These are phyloP conservation scores for Cyprinodon diabolis DNA, from an alignment of 2,797 vertebrate genomes.

Conservation along the genomic window DNA sequence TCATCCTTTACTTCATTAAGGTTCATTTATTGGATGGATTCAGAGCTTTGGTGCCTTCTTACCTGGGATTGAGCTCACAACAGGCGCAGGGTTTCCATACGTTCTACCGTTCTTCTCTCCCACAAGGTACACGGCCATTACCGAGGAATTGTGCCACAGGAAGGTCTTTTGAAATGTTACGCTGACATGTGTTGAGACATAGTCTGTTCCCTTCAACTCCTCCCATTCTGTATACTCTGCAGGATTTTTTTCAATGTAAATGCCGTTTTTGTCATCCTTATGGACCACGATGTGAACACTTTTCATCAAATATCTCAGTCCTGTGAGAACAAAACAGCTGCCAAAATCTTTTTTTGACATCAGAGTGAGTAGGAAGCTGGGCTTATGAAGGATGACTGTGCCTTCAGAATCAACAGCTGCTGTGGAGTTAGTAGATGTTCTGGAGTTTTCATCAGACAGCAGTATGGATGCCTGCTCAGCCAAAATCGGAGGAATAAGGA, in stretches of 20 bases:
- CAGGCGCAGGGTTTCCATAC: slow-evolving; percentile 65
- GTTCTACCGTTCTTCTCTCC: rapidly evolving
- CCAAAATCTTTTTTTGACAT: slow-evolving; percentile 64
- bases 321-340: slow-evolving; percentile 49
- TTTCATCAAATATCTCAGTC: too few relatives aligned
- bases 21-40: too few relatives aligned
- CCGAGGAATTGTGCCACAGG: slow-evolving; percentile 70
- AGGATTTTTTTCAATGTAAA: rapidly evolving
- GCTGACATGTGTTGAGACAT: rapidly evolving
- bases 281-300: slow-evolving; percentile 47
- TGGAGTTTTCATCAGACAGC: neutral
- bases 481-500: slow-evolving; percentile 48
- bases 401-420: rapidly evolving
- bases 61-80: slow-evolving; percentile 69
- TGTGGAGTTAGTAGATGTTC: rapidly evolving
- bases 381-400: slow-evolving; percentile 44
- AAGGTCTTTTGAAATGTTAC: rapidly evolving
- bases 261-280: neutral
- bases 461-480: neutral
- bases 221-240: slow-evolving; percentile 14
- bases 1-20: too few relatives aligned
- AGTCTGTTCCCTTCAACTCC: slow-evolving; percentile 9
- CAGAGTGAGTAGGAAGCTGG: slow-evolving; percentile 64
- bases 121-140: slow-evolving; percentile 68
- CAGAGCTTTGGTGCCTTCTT: neutral